phyloP scores from a whole-genome alignment of 2,113 vertebrate genomes.

The Nycticorax nycticorax region DNA sequence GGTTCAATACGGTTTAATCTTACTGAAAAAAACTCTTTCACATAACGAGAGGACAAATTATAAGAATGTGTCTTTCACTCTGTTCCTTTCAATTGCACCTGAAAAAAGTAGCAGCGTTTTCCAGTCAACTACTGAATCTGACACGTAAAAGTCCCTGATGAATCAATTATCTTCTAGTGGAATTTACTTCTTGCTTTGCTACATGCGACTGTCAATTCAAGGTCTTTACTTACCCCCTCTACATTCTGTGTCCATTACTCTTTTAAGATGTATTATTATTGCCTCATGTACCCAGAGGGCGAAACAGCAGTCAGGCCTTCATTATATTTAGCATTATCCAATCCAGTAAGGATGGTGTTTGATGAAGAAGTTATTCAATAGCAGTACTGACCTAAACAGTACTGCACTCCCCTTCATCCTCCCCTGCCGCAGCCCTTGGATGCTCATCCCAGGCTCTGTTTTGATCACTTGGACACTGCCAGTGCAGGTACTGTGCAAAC shows the following conservation, averaged over 20 bases:
- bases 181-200: neutral
- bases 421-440: neutral
- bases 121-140: neutral
- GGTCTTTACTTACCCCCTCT: neutral
- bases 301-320: neutral
- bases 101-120: neutral
- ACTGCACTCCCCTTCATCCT: neutral
- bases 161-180: conserved; percentile 21
- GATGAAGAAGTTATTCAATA: neutral
- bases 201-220: neutral
- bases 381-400: neutral
- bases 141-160: neutral
- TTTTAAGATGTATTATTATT: neutral
- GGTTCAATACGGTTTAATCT: neutral
- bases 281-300: neutral
- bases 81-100: neutral
- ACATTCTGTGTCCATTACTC: neutral
- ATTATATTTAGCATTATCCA: neutral
- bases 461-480: neutral
- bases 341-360: neutral
- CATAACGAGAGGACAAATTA: neutral
- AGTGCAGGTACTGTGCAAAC: neutral
- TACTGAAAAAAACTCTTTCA: neutral
- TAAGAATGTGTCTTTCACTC: neutral
- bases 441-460: neutral